Conservation (phyloP, 64 coral and sea anemone genomes). For the Porites australiensis region DNA sequence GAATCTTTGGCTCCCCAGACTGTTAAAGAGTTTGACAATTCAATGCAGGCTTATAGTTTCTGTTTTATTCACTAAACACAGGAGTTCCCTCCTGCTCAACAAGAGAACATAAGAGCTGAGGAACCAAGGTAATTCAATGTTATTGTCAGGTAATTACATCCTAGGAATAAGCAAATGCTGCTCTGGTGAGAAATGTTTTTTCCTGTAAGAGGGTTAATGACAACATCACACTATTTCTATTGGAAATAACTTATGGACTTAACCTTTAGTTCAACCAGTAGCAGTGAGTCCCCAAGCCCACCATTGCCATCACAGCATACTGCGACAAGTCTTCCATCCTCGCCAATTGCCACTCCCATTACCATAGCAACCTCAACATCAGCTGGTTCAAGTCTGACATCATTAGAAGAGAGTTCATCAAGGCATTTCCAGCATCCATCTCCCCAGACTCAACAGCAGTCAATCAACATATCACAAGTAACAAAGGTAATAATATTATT, state of each 20-base stretch:
- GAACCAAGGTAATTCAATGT: constrained; percentile 35
- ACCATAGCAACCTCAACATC: constrained; percentile 83
- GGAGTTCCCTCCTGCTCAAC: not conserved
- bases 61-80: not conserved
- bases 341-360: constrained; percentile 61
- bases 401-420: constrained; percentile 78
- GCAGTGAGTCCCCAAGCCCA: constrained; percentile 59
- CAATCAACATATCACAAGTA: constrained; percentile 11
- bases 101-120: constrained; percentile 12
- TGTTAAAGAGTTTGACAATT: too few species aligned
- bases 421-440: constrained; percentile 90
- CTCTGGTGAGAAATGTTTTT: not conserved
- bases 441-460: constrained; percentile 59
- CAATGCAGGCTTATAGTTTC: not conserved
- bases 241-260: not conserved
- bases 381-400: constrained; percentile 74
- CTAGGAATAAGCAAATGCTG: too few species aligned
- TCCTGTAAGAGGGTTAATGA: not conserved
- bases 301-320: constrained; percentile 36
- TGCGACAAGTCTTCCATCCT: constrained; percentile 61
- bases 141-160: not conserved
- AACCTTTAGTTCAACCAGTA: constrained; percentile 45
- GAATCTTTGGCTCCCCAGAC: too few species aligned
- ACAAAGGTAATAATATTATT: not conserved
- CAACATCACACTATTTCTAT: not conserved